Conservation (phyloP, 2,113 vertebrate species). For the Neogobius melanostomus region DNA sequence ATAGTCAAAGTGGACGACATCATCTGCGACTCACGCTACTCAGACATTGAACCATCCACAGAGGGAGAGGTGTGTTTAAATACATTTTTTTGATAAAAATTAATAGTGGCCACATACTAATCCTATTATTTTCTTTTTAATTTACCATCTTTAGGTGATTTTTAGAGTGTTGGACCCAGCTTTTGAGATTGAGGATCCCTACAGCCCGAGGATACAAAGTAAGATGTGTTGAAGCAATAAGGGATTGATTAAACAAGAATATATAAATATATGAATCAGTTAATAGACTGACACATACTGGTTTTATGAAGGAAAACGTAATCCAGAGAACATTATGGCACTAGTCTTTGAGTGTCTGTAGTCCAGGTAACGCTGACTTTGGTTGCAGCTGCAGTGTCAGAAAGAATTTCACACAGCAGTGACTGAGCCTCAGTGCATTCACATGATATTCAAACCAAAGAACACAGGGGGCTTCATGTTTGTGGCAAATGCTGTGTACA, state of each 20-base stretch:
- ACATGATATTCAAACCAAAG: constrained; percentile 24
- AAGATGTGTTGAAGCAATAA: constrained; percentile 39
- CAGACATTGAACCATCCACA: constrained; percentile 90
- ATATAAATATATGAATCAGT: neutral
- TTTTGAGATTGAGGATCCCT: constrained; percentile 91
- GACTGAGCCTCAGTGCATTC: constrained; percentile 24
- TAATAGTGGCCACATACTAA: neutral
- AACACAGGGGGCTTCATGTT: constrained; percentile 21
- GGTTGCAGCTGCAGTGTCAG: constrained; percentile 14
- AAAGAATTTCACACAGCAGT: constrained; percentile 62
- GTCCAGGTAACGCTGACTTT: constrained; percentile 12
- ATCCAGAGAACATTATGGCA: neutral
- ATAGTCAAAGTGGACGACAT: constrained; percentile 90
- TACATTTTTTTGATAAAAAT: neutral
- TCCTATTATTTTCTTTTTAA: neutral
- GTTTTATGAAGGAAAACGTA: neutral
- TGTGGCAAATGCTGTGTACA: constrained; percentile 32
- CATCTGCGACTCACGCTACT: constrained; percentile 93
- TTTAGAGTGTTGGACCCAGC: constrained; percentile 91
- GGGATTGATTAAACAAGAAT: neutral
- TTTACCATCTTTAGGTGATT: constrained; percentile 80
- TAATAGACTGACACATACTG: neutral
- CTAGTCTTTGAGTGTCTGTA: neutral
- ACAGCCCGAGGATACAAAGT: constrained; percentile 93
- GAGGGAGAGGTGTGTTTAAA: constrained; percentile 87